Evolutionary conservation across 2,797 vertebrate genomes (phyloP).

Genomic region (Pangasius mekongensis): DNA sequence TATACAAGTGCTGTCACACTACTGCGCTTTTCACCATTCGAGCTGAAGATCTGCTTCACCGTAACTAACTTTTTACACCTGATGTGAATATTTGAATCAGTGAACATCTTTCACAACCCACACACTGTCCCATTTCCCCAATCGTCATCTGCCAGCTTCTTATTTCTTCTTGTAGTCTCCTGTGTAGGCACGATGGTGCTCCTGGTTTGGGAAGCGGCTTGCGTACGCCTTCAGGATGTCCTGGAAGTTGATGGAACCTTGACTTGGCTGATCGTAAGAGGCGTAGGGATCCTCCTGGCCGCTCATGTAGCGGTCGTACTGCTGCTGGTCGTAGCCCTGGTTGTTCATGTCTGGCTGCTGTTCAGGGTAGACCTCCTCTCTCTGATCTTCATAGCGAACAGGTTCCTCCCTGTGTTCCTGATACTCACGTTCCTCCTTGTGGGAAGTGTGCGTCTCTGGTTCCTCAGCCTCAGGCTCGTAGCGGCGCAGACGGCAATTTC

Average conservation of each 20-base stretch:
- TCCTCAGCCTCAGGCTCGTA: conserved; percentile 56
- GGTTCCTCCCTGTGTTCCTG: conserved; percentile 55
- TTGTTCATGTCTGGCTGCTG: conserved; percentile 41
- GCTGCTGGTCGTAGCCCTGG: conserved; percentile 58
- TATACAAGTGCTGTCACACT: conserved; percentile 45
- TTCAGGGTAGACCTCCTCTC: conserved; percentile 63
- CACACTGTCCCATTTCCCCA: conserved; percentile 23
- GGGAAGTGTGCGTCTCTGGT: not conserved
- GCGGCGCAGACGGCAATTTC: conserved; percentile 77
- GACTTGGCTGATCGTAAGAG: conserved; percentile 66
- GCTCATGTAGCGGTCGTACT: conserved; percentile 71
- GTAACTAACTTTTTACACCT: conserved; percentile 23
- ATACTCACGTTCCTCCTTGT: conserved; percentile 33
- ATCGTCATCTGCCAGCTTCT: conserved; percentile 14
- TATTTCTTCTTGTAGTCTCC: conserved; percentile 78
- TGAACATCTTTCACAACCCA: conserved; percentile 22
- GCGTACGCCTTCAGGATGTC: conserved; percentile 76
- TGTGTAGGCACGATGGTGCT: conserved; percentile 71
- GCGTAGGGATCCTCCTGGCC: conserved; percentile 79
- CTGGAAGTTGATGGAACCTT: conserved; percentile 71
- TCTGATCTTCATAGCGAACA: conserved; percentile 57
- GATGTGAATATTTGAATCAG: conserved; percentile 35
- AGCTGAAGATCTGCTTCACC: conserved; percentile 1
- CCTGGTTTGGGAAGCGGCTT: conserved; percentile 72
- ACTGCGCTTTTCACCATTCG: conserved; percentile 2